Base-by-base conservation (phyloP, 2,888 invertebrate species). In the Drosophila buzzatii region DNA sequence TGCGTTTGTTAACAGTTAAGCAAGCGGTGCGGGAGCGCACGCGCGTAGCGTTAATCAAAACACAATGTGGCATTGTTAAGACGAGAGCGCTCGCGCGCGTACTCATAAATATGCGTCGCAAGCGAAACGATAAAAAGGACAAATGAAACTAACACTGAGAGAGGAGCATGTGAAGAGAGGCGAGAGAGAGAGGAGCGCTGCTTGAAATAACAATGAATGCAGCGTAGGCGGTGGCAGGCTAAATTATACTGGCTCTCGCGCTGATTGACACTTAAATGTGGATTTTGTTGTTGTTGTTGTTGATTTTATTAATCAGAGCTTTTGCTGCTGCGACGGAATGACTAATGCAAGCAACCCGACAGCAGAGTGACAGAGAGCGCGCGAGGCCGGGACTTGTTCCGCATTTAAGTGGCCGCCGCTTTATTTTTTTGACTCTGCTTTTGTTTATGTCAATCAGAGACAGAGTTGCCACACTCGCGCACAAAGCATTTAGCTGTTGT, bases 211-310 rank as follows among this genome's bases (percentile, higher is more conserved):
- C 75, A 79, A 65, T 75, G 56, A 79, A 27, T 51, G 58, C 59
- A 59, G 75, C 49, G 66, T 70, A 47, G 71, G 71, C 63, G 67
- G 12, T 33, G 23, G 53, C 14, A 69, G 55, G 53, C 53, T 62
- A 60, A 73, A 60, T 64, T 58, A 53, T 59, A 61, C 66, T 53
- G 64, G 44, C 60, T 44, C 64, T 68, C 64, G 65, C 53, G 68
- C 66, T 86, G 84, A 83, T 83, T 83, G 82, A 81, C 84, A 83
- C 81, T 78, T 71, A 67, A 80, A 77, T 77, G 67, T 75, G 60
- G 64, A 68, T 79, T 31, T 51, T 51, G 31, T 49, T 49, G 49
- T 49, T 49, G 47, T 60, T 75, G 52, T 44, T 63, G 57, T 55
- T 68, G 66, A 66, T 80, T 81, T 71, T 78, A 64, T 74, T 81